Evolutionary conservation across 2,888 invertebrate genomes (phyloP).

Genomic region (Plebejus anna): DNA sequence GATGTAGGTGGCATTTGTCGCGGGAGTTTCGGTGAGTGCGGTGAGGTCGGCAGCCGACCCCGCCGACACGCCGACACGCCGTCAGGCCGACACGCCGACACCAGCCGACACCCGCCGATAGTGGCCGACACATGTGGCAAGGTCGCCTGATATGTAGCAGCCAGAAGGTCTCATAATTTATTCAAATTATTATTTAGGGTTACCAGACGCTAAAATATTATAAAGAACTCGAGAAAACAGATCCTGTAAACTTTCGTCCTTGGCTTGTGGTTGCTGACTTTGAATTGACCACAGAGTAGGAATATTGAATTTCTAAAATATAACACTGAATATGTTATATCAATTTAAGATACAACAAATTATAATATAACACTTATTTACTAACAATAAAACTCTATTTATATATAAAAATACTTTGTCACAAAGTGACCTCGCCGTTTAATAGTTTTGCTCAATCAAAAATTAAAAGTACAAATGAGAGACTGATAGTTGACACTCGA

Average conservation of each 20-base stretch:
- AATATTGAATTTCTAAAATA: not conserved
- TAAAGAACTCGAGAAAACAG: not conserved
- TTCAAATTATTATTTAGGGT: not conserved
- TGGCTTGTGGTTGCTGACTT: not conserved
- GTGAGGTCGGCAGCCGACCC: conserved; percentile 54
- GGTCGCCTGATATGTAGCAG: conserved; percentile 1
- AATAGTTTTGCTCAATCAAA: not conserved
- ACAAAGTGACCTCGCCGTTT: not conserved
- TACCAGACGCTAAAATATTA: not conserved
- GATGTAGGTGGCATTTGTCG: conserved; percentile 65
- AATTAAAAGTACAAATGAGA: not conserved
- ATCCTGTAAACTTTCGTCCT: not conserved
- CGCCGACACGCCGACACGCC: conserved; percentile 9
- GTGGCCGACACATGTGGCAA: not conserved
- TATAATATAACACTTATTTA: not conserved
- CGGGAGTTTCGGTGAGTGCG: conserved; percentile 52
- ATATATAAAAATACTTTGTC: not conserved
- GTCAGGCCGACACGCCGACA: not conserved
- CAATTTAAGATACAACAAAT: not conserved
- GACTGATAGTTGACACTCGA: not conserved
- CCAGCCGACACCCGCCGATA: not conserved
- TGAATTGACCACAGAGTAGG: not conserved
- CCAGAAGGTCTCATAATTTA: not conserved
- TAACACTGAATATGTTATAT: not conserved
- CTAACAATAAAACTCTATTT: not conserved